Conservation (phyloP, 2,797 vertebrate genomes). For the Pipistrellus pygmaeus region DNA sequence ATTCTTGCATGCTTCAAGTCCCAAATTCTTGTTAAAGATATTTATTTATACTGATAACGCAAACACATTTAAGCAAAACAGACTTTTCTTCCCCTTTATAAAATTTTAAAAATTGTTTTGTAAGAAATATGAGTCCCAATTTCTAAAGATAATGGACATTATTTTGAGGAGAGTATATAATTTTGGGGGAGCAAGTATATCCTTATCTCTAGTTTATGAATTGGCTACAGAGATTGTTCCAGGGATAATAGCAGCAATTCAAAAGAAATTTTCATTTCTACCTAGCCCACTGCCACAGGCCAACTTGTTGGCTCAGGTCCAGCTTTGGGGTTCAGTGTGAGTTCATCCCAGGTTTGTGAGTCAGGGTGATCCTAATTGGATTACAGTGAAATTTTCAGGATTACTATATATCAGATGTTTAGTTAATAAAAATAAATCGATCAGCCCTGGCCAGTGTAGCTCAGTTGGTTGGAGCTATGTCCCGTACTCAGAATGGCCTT, state of each 20-base stretch:
- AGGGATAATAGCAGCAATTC: background rate
- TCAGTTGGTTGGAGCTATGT: background rate
- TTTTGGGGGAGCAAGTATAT: background rate
- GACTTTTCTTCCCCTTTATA: background rate
- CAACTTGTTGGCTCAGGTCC: background rate
- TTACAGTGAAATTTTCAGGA: background rate
- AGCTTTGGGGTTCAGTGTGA: background rate
- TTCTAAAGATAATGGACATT: background rate
- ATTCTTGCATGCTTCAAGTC: background rate
- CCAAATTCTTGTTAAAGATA: background rate
- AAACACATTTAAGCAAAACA: background rate
- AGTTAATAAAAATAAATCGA: background rate
- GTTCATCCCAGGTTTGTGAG: slow-evolving; percentile 34
- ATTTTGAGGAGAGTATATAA: slow-evolving; percentile 19
- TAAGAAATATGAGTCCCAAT: background rate
- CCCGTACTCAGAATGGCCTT: background rate
- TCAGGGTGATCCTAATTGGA: background rate
- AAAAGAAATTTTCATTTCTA: slow-evolving; percentile 9
- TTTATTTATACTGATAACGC: background rate
- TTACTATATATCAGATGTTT: background rate
- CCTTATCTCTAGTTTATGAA: background rate
- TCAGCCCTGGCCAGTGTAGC: background rate
- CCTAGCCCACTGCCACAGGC: background rate
- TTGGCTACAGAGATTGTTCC: background rate
- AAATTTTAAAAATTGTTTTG: slow-evolving; percentile 17